Percentiles rank a stretch among this genome's conserved stretches.
phyloP scores from a whole-genome alignment of 2,888 invertebrate genomes.

The Meliscaeva auricollis region DNA sequence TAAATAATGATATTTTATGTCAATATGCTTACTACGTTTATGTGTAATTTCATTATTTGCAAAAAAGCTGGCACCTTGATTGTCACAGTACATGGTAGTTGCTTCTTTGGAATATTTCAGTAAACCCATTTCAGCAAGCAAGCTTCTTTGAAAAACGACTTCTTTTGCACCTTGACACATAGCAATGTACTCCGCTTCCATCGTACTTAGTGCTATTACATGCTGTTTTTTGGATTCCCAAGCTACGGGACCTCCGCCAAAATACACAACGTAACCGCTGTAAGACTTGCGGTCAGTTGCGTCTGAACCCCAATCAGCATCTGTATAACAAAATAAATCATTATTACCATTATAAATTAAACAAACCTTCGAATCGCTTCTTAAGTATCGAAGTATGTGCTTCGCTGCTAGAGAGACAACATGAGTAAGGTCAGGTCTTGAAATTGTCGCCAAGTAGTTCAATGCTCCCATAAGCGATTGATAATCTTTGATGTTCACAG shows the following conservation, averaged over 20 bases:
- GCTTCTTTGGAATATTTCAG: constrained; percentile 13
- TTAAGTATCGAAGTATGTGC: constrained; percentile 69
- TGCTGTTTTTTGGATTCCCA: constrained; percentile 74
- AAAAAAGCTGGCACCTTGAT: constrained; percentile 35
- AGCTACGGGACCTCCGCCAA: constrained; percentile 53
- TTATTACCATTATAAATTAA: constrained; percentile 26
- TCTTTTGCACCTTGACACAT: constrained; percentile 66
- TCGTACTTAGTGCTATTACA: constrained; percentile 59
- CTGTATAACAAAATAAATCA: constrained; percentile 67
- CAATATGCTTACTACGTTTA: constrained; percentile 72
- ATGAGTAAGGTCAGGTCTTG: constrained; percentile 69
- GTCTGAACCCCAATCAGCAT: constrained; percentile 74
- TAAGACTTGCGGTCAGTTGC: constrained; percentile 62
- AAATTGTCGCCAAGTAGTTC: constrained; percentile 64
- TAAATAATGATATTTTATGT: constrained; percentile 53
- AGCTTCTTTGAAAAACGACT: constrained; percentile 54
- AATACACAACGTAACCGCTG: constrained; percentile 56
- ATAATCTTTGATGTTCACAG: constrained; percentile 45
- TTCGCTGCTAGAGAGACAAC: constrained; percentile 67
- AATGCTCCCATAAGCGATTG: constrained; percentile 65
- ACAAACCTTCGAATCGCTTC: constrained; percentile 34
- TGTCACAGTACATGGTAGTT: constrained; percentile 40
- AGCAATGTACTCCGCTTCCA: constrained; percentile 75
- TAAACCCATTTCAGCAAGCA: constrained; percentile 64
- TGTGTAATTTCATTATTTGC: constrained; percentile 64